A percentile compares a stretch with the other conserved stretches of the same genome.
Evolutionary conservation across 64 coral and sea anemone species (phyloP).

Genomic region (Porites australiensis): DNA sequence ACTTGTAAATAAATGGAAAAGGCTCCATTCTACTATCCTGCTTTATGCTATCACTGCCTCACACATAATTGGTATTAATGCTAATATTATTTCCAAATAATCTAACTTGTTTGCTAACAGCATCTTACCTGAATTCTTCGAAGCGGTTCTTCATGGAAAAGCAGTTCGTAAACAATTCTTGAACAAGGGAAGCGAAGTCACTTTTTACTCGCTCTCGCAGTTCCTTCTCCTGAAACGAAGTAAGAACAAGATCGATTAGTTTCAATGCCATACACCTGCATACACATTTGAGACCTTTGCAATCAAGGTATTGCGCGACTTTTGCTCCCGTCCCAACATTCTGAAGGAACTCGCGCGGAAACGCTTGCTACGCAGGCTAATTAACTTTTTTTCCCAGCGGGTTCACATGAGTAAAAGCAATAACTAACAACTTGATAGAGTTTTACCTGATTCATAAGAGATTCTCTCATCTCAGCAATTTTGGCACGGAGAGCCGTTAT

Average conservation of each 20-base stretch:
- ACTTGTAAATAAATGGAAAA: no score
- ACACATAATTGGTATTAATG: no score
- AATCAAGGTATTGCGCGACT: no score
- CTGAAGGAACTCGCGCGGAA: no score
- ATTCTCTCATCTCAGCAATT: constrained; percentile 87
- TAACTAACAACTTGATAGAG: no score
- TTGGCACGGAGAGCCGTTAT: constrained; percentile 97
- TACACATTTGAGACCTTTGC: no score
- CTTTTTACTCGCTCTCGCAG: constrained; percentile 90
- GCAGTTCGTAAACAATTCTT: constrained; percentile 93
- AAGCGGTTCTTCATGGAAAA: constrained; percentile 98
- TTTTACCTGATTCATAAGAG: constrained; percentile 84
- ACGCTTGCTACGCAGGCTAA: no score
- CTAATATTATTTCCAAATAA: not conserved
- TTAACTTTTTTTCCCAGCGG: no score
- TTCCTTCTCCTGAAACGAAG: constrained; percentile 74
- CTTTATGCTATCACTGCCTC: no score
- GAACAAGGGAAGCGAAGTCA: constrained; percentile 87
- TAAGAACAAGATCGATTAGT: not conserved
- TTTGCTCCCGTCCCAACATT: no score
- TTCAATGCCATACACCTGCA: not conserved
- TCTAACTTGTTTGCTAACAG: not conserved
- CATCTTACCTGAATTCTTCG: constrained; percentile 93
- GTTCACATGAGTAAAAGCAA: no score
- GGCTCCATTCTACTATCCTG: no score